Percentiles rank a stretch among this genome's conserved stretches.
Conservation (phyloP, 2,797 vertebrate genomes). For the Ctenosaura bakeri region DNA sequence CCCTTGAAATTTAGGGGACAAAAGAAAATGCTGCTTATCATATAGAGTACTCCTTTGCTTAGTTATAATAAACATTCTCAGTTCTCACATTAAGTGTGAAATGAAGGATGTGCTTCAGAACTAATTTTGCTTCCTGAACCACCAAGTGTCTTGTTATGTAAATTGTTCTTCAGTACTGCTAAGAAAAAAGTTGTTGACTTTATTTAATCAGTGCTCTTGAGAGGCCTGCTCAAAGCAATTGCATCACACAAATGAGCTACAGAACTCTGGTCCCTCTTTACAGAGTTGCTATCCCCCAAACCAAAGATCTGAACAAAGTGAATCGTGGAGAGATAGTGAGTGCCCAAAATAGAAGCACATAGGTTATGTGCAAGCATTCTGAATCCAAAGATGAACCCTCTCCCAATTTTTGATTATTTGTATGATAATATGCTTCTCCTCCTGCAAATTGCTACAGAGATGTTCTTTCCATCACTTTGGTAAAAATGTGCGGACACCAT, state of each 20-base stretch:
- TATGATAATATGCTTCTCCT: not conserved
- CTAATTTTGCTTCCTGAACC: constrained; percentile 5
- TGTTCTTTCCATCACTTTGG: not conserved
- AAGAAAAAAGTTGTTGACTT: not conserved
- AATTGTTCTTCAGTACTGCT: not conserved
- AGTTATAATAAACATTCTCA: not conserved
- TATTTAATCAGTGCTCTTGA: constrained; percentile 12
- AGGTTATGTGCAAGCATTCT: not conserved
- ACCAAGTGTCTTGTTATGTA: not conserved
- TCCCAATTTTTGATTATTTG: not conserved
- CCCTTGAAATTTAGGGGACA: not conserved
- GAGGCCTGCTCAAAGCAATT: not conserved
- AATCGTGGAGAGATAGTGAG: not conserved
- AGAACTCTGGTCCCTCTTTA: not conserved
- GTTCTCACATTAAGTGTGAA: not conserved
- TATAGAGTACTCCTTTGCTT: not conserved
- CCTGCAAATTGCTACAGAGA: not conserved
- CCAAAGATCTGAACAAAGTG: not conserved
- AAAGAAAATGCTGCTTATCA: not conserved
- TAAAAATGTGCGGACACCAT: constrained; percentile 1
- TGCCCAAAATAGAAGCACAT: not conserved
- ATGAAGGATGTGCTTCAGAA: not conserved
- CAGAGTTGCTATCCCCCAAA: not conserved
- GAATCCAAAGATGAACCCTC: not conserved
- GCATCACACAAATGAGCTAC: not conserved